These are phyloP conservation scores for Chrysolina americana DNA, from an alignment of 2,888 invertebrate genomes.

Conservation along the genomic window DNA sequence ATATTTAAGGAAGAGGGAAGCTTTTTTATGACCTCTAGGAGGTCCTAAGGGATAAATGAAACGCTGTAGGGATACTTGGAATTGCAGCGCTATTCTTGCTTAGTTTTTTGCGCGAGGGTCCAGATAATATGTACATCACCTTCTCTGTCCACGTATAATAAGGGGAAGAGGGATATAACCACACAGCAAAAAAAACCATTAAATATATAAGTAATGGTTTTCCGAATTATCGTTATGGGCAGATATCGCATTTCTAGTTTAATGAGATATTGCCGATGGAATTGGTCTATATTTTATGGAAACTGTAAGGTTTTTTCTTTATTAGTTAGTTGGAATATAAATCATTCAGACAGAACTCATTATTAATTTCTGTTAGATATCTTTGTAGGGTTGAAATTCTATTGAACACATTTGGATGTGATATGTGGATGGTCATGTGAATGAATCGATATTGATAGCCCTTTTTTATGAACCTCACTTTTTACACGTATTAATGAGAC, in stretches of 20 bases:
- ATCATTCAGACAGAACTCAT: constrained; percentile 43
- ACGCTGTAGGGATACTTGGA: constrained; percentile 67
- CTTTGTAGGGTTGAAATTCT: constrained; percentile 13
- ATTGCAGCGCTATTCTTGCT: constrained; percentile 66
- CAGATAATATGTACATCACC: constrained; percentile 62
- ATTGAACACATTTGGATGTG: background rate
- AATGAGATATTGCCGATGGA: constrained; percentile 58
- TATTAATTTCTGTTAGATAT: constrained; percentile 12
- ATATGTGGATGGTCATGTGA: background rate
- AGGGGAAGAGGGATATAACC: constrained; percentile 53
- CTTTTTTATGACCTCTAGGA: constrained; percentile 64
- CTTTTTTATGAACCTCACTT: too few relatives aligned
- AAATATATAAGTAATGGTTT: constrained; percentile 63
- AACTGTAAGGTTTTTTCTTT: constrained; percentile 46
- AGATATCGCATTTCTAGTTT: constrained; percentile 61
- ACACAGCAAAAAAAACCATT: constrained; percentile 60
- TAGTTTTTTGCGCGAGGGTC: constrained; percentile 66
- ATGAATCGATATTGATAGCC: too few relatives aligned
- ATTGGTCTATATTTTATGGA: constrained; percentile 47
- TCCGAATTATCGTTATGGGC: constrained; percentile 61
- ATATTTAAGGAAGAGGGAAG: constrained; percentile 63
- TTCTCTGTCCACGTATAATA: constrained; percentile 63
- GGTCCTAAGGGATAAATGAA: constrained; percentile 68
- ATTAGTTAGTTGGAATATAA: constrained; percentile 43
- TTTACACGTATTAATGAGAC: too few relatives aligned